Conservation (phyloP, 2,797 vertebrate species). For the Schizothorax lantsangensis region DNA sequence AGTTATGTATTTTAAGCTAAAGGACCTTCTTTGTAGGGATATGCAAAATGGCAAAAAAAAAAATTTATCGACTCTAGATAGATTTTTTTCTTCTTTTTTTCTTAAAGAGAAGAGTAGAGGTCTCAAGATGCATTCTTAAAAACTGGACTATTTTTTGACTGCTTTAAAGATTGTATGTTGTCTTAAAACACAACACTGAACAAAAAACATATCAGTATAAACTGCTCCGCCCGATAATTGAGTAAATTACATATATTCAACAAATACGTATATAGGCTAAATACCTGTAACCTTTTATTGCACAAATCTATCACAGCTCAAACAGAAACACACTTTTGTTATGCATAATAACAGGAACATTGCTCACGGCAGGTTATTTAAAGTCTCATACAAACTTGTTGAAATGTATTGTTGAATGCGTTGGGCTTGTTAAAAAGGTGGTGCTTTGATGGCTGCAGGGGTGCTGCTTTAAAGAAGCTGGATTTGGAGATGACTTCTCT, state of each 20-base stretch:
- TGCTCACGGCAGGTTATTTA: constrained; percentile 6
- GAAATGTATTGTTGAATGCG: constrained; percentile 1
- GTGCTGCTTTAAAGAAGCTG: constrained; percentile 13
- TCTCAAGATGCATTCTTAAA: background rate
- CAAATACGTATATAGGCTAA: background rate
- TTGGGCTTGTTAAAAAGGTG: constrained; percentile 11
- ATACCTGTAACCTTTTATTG: background rate
- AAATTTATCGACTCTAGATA: background rate
- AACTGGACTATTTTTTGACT: background rate
- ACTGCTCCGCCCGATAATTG: too few relatives aligned
- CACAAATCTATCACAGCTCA: background rate
- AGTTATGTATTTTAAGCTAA: background rate
- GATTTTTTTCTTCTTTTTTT: background rate
- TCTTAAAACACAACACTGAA: background rate
- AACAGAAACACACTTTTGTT: background rate
- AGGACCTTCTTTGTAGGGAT: background rate
- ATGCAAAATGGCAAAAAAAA: background rate
- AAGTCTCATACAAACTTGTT: background rate
- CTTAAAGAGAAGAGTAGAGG: background rate
- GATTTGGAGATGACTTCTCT: constrained; percentile 27
- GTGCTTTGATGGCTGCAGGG: background rate
- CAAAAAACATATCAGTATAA: background rate
- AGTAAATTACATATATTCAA: background rate
- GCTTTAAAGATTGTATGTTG: background rate
- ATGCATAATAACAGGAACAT: background rate